Conservation (phyloP, 30 jellyfish, hydroid and myxozoan species). For the Hydractinia echinata region DNA sequence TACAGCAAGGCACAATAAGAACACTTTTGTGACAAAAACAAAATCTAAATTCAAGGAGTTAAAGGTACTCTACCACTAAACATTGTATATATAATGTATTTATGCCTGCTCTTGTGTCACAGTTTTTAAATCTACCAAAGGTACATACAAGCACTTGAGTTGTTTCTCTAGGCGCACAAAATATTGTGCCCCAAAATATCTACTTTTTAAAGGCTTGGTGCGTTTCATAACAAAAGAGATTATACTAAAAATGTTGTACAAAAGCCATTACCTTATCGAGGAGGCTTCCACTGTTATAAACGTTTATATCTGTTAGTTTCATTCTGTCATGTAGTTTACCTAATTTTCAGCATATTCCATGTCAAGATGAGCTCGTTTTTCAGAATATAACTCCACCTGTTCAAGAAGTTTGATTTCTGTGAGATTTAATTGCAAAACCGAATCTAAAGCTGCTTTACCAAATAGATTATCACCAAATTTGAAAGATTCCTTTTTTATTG, state of each 20-base stretch:
- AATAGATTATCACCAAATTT: background rate
- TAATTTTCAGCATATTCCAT: constrained; percentile 60
- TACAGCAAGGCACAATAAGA: no score
- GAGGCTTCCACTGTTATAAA: constrained; percentile 29
- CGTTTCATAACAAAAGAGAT: no score
- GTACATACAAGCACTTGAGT: no score
- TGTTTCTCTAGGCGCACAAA: no score
- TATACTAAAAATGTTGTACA: no score
- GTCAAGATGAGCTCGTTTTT: constrained; percentile 55
- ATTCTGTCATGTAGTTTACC: constrained; percentile 38
- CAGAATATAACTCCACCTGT: constrained; percentile 52
- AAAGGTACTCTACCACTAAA: background rate
- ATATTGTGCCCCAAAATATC: no score
- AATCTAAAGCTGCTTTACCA: constrained; percentile 26
- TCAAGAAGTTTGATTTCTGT: constrained; percentile 57
- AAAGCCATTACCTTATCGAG: constrained; percentile 50
- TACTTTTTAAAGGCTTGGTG: no score
- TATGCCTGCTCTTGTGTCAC: no score
- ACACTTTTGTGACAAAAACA: no score
- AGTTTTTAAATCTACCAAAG: no score
- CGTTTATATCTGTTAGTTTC: constrained; percentile 15
- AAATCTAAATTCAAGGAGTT: background rate
- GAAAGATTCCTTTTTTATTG: no score
- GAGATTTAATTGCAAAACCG: constrained; percentile 3
- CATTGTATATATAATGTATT: no score